These are phyloP conservation scores for Melanophora roralis DNA, from an alignment of 2,888 invertebrate species.

Conservation along the genomic window DNA sequence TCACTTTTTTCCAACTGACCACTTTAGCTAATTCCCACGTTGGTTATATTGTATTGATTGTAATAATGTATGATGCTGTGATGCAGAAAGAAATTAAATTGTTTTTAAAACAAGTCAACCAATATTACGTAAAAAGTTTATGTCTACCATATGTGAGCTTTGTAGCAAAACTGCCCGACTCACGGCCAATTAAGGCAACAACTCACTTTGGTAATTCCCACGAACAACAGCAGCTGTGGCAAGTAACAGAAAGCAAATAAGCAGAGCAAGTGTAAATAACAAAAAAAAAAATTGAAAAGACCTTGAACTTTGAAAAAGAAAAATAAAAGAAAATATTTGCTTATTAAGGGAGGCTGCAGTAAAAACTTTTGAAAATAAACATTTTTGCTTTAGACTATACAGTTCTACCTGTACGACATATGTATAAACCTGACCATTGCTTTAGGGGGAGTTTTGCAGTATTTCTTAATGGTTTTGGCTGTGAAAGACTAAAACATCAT, in stretches of 20 bases:
- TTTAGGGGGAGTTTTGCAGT: too few species aligned
- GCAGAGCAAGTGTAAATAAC: constrained; percentile 13
- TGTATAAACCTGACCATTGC: constrained; percentile 25
- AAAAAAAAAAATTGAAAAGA: constrained; percentile 39
- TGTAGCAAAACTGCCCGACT: constrained; percentile 1
- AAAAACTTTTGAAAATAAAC: constrained; percentile 35
- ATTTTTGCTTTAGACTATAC: constrained; percentile 7
- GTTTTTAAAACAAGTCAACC: constrained; percentile 15
- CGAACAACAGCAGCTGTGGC: constrained; percentile 1
- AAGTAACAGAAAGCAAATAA: neutral
- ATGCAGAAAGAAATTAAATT: constrained; percentile 9
- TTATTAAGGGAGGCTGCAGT: constrained; percentile 41
- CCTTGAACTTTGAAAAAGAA: constrained; percentile 59
- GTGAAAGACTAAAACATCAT: neutral
- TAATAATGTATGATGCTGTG: neutral
- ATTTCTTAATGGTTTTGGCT: too few species aligned
- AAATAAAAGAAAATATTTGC: constrained; percentile 47
- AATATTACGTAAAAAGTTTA: neutral
- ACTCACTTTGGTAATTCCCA: constrained; percentile 42
- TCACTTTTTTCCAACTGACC: neutral
- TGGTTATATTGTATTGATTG: constrained; percentile 20
- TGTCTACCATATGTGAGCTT: neutral
- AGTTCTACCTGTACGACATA: neutral
- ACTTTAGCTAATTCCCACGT: neutral
- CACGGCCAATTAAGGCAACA: constrained; percentile 54